Conservation (phyloP, 2,888 invertebrate species). For the Sesia bembeciformis region DNA sequence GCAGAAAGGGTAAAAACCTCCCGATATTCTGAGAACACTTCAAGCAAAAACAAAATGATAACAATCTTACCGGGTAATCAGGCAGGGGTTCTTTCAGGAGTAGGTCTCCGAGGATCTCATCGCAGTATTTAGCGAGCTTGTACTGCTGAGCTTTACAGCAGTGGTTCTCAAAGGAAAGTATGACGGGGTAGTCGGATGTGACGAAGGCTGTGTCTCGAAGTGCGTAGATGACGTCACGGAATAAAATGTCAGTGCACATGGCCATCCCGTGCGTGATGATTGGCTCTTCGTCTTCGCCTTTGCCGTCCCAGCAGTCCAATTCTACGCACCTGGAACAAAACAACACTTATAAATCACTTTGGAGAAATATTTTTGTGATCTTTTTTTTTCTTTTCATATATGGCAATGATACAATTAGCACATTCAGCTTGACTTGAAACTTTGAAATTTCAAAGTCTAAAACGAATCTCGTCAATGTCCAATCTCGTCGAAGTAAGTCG, state of each 20-base stretch:
- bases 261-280: constrained; percentile 99
- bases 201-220: constrained; percentile 97
- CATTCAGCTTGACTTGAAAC: no score
- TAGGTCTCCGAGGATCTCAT: constrained; percentile 95
- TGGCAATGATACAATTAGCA: no score
- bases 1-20: no score
- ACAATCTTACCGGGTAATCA: constrained; percentile 83
- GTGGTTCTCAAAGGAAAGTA: constrained; percentile 99
- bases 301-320: constrained; percentile 99
- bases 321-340: constrained; percentile 87
- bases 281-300: constrained; percentile 97
- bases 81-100: constrained; percentile 91
- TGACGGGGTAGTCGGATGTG: constrained; percentile 97
- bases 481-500: no score
- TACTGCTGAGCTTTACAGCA: constrained; percentile 98
- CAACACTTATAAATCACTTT: no score
- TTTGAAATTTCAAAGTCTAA: no score
- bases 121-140: constrained; percentile 98
- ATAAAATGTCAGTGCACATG: constrained; percentile 99
- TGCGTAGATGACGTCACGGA: constrained; percentile 98
- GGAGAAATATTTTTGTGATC: no score
- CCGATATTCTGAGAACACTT: no score
- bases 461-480: no score
- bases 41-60: no score
- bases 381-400: no score